Evolutionary conservation across 1,140 invertebrate genomes (phyloP).

Genomic region (Caenorhabditis inopinata): DNA sequence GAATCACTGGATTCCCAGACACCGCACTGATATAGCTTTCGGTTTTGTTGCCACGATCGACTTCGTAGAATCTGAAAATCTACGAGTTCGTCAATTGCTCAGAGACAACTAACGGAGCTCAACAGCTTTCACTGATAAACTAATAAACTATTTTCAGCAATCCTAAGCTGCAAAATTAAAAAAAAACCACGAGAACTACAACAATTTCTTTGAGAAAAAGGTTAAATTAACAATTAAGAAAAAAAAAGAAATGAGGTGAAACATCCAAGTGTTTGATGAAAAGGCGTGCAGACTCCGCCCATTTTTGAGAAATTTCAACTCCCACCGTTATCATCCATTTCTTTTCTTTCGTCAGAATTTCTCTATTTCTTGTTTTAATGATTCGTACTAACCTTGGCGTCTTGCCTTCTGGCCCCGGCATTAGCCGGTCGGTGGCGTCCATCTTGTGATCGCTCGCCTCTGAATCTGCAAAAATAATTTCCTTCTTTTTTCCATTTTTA

Average conservation of each 20-base stretch:
- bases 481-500: too few species aligned
- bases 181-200: too few species aligned
- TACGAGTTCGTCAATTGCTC: background rate
- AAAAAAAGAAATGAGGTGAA: too few species aligned
- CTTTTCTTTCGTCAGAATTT: background rate
- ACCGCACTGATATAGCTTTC: slow-evolving; percentile 49
- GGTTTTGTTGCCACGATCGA: slow-evolving; percentile 48
- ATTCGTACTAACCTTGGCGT: slow-evolving; percentile 24
- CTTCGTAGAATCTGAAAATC: slow-evolving; percentile 32
- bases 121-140: too few species aligned
- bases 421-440: slow-evolving; percentile 35
- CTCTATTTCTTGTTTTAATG: background rate
- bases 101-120: background rate
- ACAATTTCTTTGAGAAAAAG: too few species aligned
- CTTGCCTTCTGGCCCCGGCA: slow-evolving; percentile 39
- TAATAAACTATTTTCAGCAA: too few species aligned
- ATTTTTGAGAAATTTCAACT: too few species aligned
- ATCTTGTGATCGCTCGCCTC: too few species aligned
- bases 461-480: background rate
- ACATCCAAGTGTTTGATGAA: too few species aligned
- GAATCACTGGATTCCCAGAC: slow-evolving; percentile 35
- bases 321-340: background rate
- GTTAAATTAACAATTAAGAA: too few species aligned
- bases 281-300: too few species aligned
- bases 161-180: too few species aligned